These are phyloP conservation scores for Enteromius mattozi DNA, from an alignment of 2,797 vertebrate species.

Conservation along the genomic window DNA sequence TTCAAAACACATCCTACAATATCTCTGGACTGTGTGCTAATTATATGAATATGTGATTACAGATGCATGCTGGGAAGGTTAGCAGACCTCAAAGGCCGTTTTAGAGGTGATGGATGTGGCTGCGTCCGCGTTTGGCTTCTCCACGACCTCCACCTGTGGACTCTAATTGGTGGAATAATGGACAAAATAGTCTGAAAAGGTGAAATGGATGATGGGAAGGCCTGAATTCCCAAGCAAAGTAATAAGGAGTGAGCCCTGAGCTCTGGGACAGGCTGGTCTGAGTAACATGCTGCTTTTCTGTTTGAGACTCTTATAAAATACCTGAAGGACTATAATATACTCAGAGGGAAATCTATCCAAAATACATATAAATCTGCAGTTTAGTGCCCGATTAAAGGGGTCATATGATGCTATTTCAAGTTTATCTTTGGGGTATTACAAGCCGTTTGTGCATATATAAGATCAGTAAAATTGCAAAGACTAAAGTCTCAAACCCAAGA, in stretches of 20 bases:
- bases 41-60: slow-evolving; percentile 31
- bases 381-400: not conserved
- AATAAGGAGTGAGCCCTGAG: slow-evolving; percentile 34
- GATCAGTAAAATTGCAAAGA: not conserved
- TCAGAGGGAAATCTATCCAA: not conserved
- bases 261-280: slow-evolving; percentile 42
- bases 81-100: slow-evolving; percentile 84
- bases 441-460: not conserved
- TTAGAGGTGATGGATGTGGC: slow-evolving; percentile 66
- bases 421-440: not conserved
- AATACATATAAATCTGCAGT: not conserved
- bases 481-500: not conserved
- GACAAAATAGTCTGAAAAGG: slow-evolving; percentile 71
- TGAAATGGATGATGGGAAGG: slow-evolving; percentile 84
- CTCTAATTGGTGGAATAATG: slow-evolving; percentile 73
- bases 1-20: slow-evolving; percentile 41
- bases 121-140: slow-evolving; percentile 75
- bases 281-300: slow-evolving; percentile 27
- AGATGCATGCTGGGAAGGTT: slow-evolving; percentile 70
- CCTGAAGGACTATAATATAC: not conserved
- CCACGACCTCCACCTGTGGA: slow-evolving; percentile 82
- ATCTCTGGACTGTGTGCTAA: not conserved
- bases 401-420: not conserved
- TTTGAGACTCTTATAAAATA: slow-evolving; percentile 3
- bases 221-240: slow-evolving; percentile 64